Percentiles rank a stretch among this genome's conserved stretches.
Evolutionary conservation across 2,797 vertebrate genomes (phyloP).

Genomic region (Hoplostethus mediterraneus): DNA sequence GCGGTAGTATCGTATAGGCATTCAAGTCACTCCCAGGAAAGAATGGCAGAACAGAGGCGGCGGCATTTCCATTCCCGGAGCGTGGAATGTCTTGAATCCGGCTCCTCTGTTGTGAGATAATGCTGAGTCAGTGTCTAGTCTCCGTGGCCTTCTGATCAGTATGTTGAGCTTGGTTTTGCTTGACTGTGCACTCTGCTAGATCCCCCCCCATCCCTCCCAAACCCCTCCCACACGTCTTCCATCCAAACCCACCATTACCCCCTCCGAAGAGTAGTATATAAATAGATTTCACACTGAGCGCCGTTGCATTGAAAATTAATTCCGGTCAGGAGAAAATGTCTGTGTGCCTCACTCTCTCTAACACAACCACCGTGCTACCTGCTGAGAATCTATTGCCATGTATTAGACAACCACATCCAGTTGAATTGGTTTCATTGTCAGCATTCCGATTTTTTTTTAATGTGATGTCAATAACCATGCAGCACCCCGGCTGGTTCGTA

Average conservation of each 20-base stretch:
- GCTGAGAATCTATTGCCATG: conserved; percentile 56
- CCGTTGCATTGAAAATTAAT: conserved; percentile 63
- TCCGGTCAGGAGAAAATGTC: conserved; percentile 60
- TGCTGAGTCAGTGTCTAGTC: conserved; percentile 61
- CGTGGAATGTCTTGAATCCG: conserved; percentile 35
- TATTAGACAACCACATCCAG: conserved; percentile 49
- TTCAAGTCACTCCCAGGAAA: conserved; percentile 32
- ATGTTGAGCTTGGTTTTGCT: conserved; percentile 51
- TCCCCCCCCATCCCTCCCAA: conserved; percentile 22
- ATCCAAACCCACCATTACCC: conserved; percentile 43
- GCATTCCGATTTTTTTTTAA: conserved; percentile 30
- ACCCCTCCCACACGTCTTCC: conserved; percentile 24
- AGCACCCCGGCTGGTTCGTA: background rate
- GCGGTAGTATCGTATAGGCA: conserved; percentile 34
- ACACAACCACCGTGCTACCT: conserved; percentile 45
- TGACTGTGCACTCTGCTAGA: conserved; percentile 48
- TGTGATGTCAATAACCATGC: conserved; percentile 42
- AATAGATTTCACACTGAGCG: conserved; percentile 73
- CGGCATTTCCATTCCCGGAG: conserved; percentile 38
- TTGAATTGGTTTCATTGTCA: conserved; percentile 55
- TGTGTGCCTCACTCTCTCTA: conserved; percentile 37
- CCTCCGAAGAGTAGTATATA: conserved; percentile 59
- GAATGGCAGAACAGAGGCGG: conserved; percentile 29
- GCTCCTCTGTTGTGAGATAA: conserved; percentile 41
- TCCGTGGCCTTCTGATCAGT: conserved; percentile 45